These are phyloP conservation scores for Scomber japonicus DNA, from an alignment of 2,113 vertebrate genomes.

Conservation along the genomic window DNA sequence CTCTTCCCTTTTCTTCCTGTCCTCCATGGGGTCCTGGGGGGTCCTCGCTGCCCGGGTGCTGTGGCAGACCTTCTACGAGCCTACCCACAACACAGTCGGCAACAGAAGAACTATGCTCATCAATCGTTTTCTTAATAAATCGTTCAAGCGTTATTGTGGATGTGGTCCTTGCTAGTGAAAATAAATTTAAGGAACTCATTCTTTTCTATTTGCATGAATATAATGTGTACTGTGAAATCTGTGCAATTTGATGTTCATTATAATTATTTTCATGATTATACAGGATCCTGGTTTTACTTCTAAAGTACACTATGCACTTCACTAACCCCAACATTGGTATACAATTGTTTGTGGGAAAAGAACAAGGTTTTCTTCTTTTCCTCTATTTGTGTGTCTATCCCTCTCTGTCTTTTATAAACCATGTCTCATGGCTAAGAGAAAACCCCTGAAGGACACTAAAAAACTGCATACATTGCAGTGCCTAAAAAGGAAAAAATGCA, in stretches of 20 bases:
- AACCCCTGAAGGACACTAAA: conserved; percentile 51
- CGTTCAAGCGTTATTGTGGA: too few relatives aligned
- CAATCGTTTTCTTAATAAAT: too few relatives aligned
- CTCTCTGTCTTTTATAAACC: conserved; percentile 32
- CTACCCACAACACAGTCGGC: too few relatives aligned
- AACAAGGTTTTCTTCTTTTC: background rate
- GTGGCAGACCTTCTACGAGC: too few relatives aligned
- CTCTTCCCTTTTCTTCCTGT: too few relatives aligned
- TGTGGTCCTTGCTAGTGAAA: background rate
- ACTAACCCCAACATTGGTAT: background rate
- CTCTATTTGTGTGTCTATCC: background rate
- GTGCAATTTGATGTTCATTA: background rate
- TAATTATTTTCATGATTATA: background rate
- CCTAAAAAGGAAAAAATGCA: conserved; percentile 8
- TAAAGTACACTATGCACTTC: background rate
- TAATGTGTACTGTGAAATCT: background rate
- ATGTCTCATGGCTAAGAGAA: conserved; percentile 17
- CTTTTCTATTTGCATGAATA: background rate
- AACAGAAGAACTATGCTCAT: too few relatives aligned
- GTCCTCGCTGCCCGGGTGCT: too few relatives aligned
- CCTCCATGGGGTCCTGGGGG: too few relatives aligned
- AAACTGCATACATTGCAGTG: conserved; percentile 38
- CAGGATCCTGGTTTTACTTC: background rate
- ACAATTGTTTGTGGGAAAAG: background rate
- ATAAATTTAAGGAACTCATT: background rate